Conservation (phyloP, 2,888 invertebrate species). For the Fissipunctia ypsillon region DNA sequence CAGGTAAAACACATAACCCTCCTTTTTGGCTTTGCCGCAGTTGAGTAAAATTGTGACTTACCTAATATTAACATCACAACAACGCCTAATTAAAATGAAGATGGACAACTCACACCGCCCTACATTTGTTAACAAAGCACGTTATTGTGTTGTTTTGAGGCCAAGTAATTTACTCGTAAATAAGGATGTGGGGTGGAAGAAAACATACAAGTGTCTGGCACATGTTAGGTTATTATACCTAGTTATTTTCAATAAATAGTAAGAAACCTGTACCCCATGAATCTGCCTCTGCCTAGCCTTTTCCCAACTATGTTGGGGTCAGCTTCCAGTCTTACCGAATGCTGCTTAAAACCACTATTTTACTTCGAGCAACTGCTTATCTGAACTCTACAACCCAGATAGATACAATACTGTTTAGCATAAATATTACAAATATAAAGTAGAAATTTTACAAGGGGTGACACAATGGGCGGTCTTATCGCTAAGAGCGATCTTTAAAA, state of each 20-base stretch:
- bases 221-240: background rate
- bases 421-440: too few relatives aligned
- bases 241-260: background rate
- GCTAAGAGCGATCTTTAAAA: too few relatives aligned
- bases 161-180: conserved; percentile 10
- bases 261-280: background rate
- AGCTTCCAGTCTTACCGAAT: too few relatives aligned
- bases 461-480: too few relatives aligned
- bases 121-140: conserved; percentile 13
- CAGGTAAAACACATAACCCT: too few relatives aligned
- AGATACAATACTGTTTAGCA: too few relatives aligned
- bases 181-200: background rate
- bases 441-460: too few relatives aligned
- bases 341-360: too few relatives aligned
- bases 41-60: too few relatives aligned
- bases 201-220: background rate
- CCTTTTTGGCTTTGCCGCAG: too few relatives aligned
- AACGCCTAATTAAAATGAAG: conserved; percentile 9
- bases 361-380: background rate
- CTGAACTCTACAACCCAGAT: background rate
- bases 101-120: conserved; percentile 5
- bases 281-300: too few relatives aligned
- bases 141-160: conserved; percentile 39
- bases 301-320: too few relatives aligned
- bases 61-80: background rate